Base-by-base conservation (phyloP, 2,113 vertebrate genomes). In the Chlorodrepanis virens region DNA sequence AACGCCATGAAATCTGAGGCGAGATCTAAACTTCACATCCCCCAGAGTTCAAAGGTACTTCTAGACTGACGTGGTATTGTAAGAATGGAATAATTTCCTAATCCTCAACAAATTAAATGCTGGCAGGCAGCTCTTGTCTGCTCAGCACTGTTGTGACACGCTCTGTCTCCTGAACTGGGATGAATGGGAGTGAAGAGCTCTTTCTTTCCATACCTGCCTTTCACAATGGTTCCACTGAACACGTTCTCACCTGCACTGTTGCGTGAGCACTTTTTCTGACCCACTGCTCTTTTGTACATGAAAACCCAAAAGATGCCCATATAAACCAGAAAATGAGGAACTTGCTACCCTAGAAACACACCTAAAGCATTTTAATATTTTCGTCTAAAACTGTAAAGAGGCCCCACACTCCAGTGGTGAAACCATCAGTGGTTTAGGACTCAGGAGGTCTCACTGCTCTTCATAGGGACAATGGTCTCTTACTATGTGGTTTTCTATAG, bases 31-130 rank as follows among this genome's bases (percentile, higher is more conserved):
- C 83, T 90, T 42, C 71, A 50, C 85, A 86, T 83, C 71, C 67
- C 63, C 47, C 54, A 17, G 82, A 93, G 92, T 83, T 94, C 93
- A 85, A 80, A 91, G 60, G 68, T 72, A 83, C 87, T 83, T 78
- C 71, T 35, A 77, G 71, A 86, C 83, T 77, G 90, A 86, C 83
- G 81, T 0, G 9, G 35, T 54, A 90, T 70, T 83, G 79, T 77
- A 72, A 85, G 90, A 93, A 91, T 9, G 40, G 92, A 91, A 70
- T 83, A 59, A 95, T 94, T 95, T 86, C 75, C 80, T 95, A 88
- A 97, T 94, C 78, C 90, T 85, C 91, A 90, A 85, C 93, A 93
- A 96, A 97, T 95, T 94, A 94, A 97, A 77, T 24, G 77, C 87
- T 96, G 94, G 93, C 95, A 96, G 79, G 92, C 80, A 57, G 78